Evolutionary conservation across 2,888 invertebrate genomes (phyloP), one percentile per base, ranked within the genome.

Genomic region (Drosophila demipolita): DNA sequence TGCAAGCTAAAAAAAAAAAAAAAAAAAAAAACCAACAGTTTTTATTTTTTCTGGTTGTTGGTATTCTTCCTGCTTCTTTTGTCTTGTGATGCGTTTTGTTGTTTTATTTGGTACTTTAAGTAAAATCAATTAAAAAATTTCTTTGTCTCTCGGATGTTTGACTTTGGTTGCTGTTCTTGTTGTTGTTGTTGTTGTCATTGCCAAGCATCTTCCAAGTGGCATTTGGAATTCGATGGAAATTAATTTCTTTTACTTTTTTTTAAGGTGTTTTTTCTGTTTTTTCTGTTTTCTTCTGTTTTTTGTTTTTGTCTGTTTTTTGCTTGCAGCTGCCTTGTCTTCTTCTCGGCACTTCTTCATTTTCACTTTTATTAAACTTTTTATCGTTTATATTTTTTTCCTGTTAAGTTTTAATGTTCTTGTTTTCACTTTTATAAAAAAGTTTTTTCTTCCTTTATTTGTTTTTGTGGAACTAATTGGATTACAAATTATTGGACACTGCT

Each of bases 41-140:
- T 40, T 80, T 55, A 58, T 63, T 65, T 86, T 77, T 78, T 75
- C 66, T 70, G 29, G 29, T 29, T 61, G 73, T 63, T 66, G 54
- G 36, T 62, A 33, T 71, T 70, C 52, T 62, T 67, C 62, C 50
- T 69, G 61, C 62, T 69, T 60, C 62, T 63, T 48, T 54, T 63
- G 61, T 68, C 80, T 66, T 62, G 45, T 57, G 33, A 42, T 58
- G 35, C 42, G 15, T 17, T 40, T 49, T 66, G 36, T 68, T 57
- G 48, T 59, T 73, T 68, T 76, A 68, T 79, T 45, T 86, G 73
- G 79, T 80, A 89, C 87, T 90, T 86, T 89, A 90, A 89, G 87
- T 90, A 84, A 86, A 86, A 86, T 86, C 85, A 86, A 86, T 86
- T 86, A 86, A 90, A 89, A 89, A 89, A 86, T 86, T 90, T 86